Conservation (phyloP, 2,113 vertebrate genomes). For the Delphinus delphis region DNA sequence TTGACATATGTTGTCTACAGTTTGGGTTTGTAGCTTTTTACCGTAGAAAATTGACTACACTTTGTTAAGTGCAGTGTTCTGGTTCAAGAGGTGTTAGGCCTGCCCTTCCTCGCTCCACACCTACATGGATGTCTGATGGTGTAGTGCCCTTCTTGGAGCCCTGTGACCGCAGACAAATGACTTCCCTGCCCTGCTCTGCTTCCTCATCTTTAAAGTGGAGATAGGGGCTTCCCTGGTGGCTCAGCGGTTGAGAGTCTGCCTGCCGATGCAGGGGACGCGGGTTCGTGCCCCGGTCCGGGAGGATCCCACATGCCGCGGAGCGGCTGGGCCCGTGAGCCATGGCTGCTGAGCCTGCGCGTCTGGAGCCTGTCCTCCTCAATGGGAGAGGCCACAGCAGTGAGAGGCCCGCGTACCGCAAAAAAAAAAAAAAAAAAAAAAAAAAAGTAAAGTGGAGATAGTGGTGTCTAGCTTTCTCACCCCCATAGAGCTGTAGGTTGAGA, state of each 20-base stretch:
- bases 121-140: not conserved
- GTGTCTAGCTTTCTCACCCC: not conserved
- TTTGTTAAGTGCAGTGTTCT: not conserved
- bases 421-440: too few relatives aligned
- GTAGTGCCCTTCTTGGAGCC: not conserved
- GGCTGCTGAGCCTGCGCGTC: too few relatives aligned
- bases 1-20: not conserved
- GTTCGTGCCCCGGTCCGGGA: too few relatives aligned
- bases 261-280: too few relatives aligned
- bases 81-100: not conserved
- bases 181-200: not conserved
- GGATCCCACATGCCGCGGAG: too few relatives aligned
- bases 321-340: too few relatives aligned
- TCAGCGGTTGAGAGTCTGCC: too few relatives aligned
- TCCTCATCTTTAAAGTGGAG: not conserved
- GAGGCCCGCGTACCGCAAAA: too few relatives aligned
- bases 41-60: not conserved
- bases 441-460: not conserved
- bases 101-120: not conserved
- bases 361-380: too few relatives aligned
- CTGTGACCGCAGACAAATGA: not conserved
- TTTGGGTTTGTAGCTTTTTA: not conserved
- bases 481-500: not conserved
- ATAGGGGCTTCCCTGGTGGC: too few relatives aligned
- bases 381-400: rapidly evolving